Base-by-base conservation (phyloP, 2,797 vertebrate species). In the Epinephelus malabaricus region DNA sequence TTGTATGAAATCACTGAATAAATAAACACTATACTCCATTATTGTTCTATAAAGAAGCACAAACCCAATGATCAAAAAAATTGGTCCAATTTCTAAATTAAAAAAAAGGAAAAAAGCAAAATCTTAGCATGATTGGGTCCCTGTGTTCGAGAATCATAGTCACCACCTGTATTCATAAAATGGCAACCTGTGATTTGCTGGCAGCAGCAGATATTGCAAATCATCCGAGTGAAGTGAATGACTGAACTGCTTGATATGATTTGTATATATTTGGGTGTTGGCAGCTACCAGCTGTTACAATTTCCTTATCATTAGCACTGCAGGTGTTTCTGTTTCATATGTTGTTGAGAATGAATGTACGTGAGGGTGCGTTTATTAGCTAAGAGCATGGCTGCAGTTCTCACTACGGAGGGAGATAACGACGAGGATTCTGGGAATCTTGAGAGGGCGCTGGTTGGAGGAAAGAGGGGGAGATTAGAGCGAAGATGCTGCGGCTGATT, bases 401-500 rank as follows among this genome's bases (percentile, higher is more conserved):
- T 84, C 51, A 77, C 63, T 49, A 84, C 43, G 43, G 62, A 71
- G 6, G 5, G 47, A 56, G 47, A 73, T 61, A 71, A 70, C 12
- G 23, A 69, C 69, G 45, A 56, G 60, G 18, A 71, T 64, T 82
- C 61, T 75, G 72, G 71, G 79, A 85, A 30, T 68, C 11, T 78
- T 54, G 50, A 60, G 58, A 79, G 61, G 25, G 62, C 27, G 46
- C 49, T 71, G 49, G 53, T 34, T 51, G 67, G 64, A 54, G 45
- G 55, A 77, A 79, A 63, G 50, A 62, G 21, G 51, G n/a, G 49
- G 17, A 70, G 78, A 81, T 90, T 81, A 86, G 77, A 83, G 83
- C 40, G 3, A 67, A 66, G 72, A 86, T 71, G 73, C 74, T 86
- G 78, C 66, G 69, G 63, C 78, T 87, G 86, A 91, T 92, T 88